A percentile compares a stretch with the other conserved stretches of the same genome.
These are phyloP conservation scores for Chrysodeixis includens DNA, from an alignment of 2,888 invertebrate genomes.

Conservation along the genomic window DNA sequence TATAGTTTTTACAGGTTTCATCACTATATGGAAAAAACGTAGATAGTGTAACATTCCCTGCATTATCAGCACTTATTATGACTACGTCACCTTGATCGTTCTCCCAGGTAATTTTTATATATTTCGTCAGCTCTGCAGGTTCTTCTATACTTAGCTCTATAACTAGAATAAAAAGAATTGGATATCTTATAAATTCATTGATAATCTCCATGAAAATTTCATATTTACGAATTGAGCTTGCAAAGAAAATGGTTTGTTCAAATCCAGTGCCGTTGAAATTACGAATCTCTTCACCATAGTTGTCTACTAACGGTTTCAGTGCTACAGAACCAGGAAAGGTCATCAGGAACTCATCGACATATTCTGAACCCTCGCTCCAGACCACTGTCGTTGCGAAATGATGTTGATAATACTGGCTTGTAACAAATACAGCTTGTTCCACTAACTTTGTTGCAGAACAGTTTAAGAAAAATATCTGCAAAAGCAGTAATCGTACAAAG, in stretches of 20 bases:
- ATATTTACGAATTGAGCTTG: slow-evolving; percentile 61
- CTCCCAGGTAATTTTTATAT: slow-evolving; percentile 67
- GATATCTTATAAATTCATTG: slow-evolving; percentile 55
- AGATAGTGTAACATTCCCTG: slow-evolving; percentile 54
- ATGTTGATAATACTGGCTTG: slow-evolving; percentile 61
- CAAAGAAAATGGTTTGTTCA: slow-evolving; percentile 70
- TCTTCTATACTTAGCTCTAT: slow-evolving; percentile 50
- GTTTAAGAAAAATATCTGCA: slow-evolving; percentile 12
- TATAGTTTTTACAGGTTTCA: slow-evolving; percentile 64
- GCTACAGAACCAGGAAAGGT: slow-evolving; percentile 61
- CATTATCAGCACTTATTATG: slow-evolving; percentile 56
- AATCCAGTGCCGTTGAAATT: slow-evolving; percentile 52
- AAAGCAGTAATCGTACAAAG: slow-evolving; percentile 5
- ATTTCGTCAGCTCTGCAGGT: slow-evolving; percentile 40
- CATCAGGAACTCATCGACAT: slow-evolving; percentile 60
- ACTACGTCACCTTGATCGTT: slow-evolving; percentile 71
- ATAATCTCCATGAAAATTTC: slow-evolving; percentile 57
- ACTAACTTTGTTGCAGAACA: slow-evolving; percentile 41
- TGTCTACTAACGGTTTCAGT: slow-evolving; percentile 49
- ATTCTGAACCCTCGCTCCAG: slow-evolving; percentile 57
- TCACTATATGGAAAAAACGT: slow-evolving; percentile 72
- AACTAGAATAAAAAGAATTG: slow-evolving; percentile 67
- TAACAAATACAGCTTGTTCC: slow-evolving; percentile 60
- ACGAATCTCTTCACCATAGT: slow-evolving; percentile 35
- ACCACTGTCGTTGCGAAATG: slow-evolving; percentile 63